Conservation (phyloP, 2,888 invertebrate species). For the Lepidochrysops patricia region DNA sequence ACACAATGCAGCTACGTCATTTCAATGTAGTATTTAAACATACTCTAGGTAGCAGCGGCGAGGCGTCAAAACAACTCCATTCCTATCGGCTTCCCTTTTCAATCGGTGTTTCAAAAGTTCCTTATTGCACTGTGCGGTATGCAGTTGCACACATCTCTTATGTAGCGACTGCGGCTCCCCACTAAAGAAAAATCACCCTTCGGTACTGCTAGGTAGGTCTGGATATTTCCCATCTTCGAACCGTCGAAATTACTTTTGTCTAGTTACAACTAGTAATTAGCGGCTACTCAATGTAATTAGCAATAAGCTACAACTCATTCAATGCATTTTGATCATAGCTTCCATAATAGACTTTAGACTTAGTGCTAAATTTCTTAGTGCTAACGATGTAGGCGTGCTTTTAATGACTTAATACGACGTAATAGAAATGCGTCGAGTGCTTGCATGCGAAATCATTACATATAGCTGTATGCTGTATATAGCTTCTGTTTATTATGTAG, state of each 20-base stretch:
- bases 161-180: no score
- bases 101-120: no score
- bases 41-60: no score
- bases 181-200: no score
- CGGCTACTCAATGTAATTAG: not conserved
- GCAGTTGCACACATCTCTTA: no score
- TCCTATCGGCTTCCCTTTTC: no score
- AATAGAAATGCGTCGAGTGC: constrained; percentile 21
- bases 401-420: constrained; percentile 20
- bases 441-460: constrained; percentile 21
- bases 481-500: not conserved
- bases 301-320: not conserved
- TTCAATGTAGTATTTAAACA: no score
- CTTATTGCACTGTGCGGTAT: no score
- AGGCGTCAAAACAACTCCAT: no score
- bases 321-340: not conserved
- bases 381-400: constrained; percentile 15
- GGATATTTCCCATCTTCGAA: no score
- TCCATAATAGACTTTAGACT: constrained; percentile 1
- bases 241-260: not conserved
- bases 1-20: no score
- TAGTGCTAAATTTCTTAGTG: constrained; percentile 4
- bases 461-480: constrained; percentile 14
- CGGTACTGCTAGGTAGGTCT: no score
- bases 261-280: not conserved